phyloP scores from a whole-genome alignment of 2,797 vertebrate genomes.

The Melanotaenia trifasciata region DNA sequence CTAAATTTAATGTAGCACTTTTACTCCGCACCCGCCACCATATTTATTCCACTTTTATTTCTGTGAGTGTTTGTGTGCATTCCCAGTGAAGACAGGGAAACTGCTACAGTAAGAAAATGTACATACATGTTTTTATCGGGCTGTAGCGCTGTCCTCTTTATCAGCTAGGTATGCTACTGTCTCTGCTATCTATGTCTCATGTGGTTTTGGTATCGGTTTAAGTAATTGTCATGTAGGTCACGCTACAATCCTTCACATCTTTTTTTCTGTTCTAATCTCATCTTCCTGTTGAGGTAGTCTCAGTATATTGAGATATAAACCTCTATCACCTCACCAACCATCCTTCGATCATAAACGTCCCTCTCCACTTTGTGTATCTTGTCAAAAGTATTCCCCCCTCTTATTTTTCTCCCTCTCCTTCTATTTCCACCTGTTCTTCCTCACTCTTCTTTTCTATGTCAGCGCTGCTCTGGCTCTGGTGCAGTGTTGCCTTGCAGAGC shows the following conservation, averaged over 20 bases:
- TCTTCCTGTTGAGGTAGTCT: slow-evolving; percentile 57
- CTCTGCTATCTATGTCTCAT: slow-evolving; percentile 48
- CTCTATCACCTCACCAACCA: slow-evolving; percentile 33
- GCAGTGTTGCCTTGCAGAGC: slow-evolving; percentile 76
- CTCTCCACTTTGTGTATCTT: slow-evolving; percentile 56
- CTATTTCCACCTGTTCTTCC: slow-evolving; percentile 29
- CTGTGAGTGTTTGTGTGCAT: slow-evolving; percentile 46
- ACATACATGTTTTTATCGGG: slow-evolving; percentile 87
- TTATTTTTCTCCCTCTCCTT: slow-evolving; percentile 1
- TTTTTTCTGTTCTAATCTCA: slow-evolving; percentile 70
- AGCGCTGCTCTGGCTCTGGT: slow-evolving; percentile 62
- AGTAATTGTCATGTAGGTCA: slow-evolving; percentile 58
- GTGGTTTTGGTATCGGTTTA: slow-evolving; percentile 31
- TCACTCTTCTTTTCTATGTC: slow-evolving; percentile 54
- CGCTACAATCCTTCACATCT: slow-evolving; percentile 38
- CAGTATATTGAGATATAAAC: slow-evolving; percentile 49
- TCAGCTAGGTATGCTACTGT: slow-evolving; percentile 85
- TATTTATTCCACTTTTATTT: slow-evolving; percentile 57
- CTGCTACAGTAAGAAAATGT: slow-evolving; percentile 45
- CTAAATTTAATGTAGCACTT: slow-evolving; percentile 53
- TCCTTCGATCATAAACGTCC: slow-evolving; percentile 57
- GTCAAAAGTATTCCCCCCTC: slow-evolving; percentile 41
- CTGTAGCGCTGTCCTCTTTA: slow-evolving; percentile 86
- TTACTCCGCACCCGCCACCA: slow-evolving; percentile 58
- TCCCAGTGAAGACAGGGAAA: slow-evolving; percentile 55